Percentiles rank a stretch among this genome's conserved stretches.
Evolutionary conservation across 2,888 invertebrate genomes (phyloP).

Genomic region (Plagodis dolabraria): DNA sequence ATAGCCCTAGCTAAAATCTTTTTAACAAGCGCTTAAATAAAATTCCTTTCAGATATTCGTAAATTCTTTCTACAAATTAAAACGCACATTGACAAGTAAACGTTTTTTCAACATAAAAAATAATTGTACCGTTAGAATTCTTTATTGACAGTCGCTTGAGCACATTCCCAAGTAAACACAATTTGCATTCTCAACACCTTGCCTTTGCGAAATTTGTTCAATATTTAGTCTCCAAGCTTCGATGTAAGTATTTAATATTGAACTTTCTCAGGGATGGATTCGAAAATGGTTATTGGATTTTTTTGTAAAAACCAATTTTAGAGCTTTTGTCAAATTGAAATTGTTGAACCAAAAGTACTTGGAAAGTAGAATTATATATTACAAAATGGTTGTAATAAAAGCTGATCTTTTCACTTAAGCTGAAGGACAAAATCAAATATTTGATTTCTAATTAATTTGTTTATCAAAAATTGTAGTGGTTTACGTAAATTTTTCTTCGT

Average conservation of each 20-base stretch:
- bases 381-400: too few species aligned
- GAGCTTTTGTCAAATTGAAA: conserved; percentile 10
- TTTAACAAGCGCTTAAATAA: too few species aligned
- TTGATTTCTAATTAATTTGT: too few species aligned
- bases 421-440: too few species aligned
- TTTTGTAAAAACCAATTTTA: conserved; percentile 21
- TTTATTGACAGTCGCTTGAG: conserved; percentile 53
- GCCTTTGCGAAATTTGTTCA: conserved; percentile 38
- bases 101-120: conserved; percentile 28
- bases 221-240: conserved; percentile 43
- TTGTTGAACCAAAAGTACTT: conserved; percentile 4
- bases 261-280: conserved; percentile 20
- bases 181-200: conserved; percentile 59
- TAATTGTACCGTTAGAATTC: conserved; percentile 37
- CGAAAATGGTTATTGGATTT: conserved; percentile 29
- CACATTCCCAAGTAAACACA: conserved; percentile 54
- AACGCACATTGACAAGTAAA: too few species aligned
- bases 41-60: too few species aligned
- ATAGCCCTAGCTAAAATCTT: too few species aligned
- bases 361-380: too few species aligned
- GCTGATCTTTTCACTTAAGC: too few species aligned
- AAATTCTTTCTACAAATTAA: too few species aligned
- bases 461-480: too few species aligned
- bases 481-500: too few species aligned
- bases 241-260: conserved; percentile 33